Base-by-base conservation (phyloP, 2,888 invertebrate genomes). In the Acanthosoma haemorrhoidale region DNA sequence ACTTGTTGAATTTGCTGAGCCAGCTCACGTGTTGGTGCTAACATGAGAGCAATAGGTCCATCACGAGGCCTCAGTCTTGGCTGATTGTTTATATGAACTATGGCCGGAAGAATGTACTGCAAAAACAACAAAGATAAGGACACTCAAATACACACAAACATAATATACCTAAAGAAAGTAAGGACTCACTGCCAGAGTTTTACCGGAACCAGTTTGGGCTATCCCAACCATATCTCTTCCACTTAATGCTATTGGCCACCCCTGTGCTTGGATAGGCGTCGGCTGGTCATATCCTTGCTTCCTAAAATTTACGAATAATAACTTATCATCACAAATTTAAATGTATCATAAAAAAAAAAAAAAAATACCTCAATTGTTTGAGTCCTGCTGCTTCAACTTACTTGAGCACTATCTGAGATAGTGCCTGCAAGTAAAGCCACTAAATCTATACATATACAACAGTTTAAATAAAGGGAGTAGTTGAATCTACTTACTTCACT, bases 151-250 rank as follows among this genome's bases (percentile, higher is more conserved):
- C 2, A 59, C 8, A 6, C n/a, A 29, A 18, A 58, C 15, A 3
- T 21, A 68, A 38, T 6, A 3, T 18, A 21, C 18, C 11, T 6
- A 61, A 66, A 43, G 32, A 9, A 66, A n/a, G 11, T 43, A 69
- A 9, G 29, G 58, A 76, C 79, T 77, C 76, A 81, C 81, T 16
- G 93, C 92, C 72, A 94, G 83, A 2, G 94, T 94, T 82, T 94
- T 94, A 34, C 94, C 94, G 18, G 93, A 94, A 36, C 94, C 94
- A 16, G 94, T 95, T 80, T 95, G 95, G 66, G 96, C 96, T 76
- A 97, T 96, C 38, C 96, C 96, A 64, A 97, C 96, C 86, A 96
- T 87, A 81, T 96, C 94, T 73, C 92, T 83, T 1, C 96, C 96
- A 73, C 92, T 92, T 71, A 97, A 81, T 11, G 95, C 92, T 76